Base-by-base conservation (phyloP, 2,888 invertebrate species). In the Agonopterix heracliana region DNA sequence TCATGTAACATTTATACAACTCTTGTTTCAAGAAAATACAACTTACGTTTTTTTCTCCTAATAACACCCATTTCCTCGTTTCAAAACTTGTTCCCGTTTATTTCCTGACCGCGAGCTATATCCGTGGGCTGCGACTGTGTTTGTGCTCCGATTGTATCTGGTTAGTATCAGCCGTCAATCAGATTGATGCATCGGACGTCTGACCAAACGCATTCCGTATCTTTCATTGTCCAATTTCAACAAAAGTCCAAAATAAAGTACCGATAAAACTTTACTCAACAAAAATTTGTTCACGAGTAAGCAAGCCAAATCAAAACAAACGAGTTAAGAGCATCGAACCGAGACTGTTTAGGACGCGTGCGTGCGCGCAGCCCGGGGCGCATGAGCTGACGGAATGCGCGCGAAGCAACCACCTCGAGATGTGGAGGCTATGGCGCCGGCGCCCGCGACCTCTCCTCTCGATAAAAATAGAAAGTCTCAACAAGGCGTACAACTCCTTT, bases 391-490 rank as follows among this genome's bases (percentile, higher is more conserved):
- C 81, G 84, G 84, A 87, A 86, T 88, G 87, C 78, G 78, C 78
- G 71, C 74, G 69, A 72, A 66, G 56, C 70, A 64, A 68, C 76
- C 74, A 71, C 75, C 75, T 68, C 66, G 66, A 76, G 76, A 71
- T 71, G 66, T 68, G 71, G 83, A 83, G 82, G 84, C 85, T 80
- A 81, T 66, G 74, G 81, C 83, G 74, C 74, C 71, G 63, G 70
- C 64, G 66, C 64, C 59, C 63, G 69, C 71, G 66, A 64, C 85
- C 84, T 82, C 78, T 77, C 79, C 78, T 70, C 78, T 76, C 74
- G 77, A 78, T 77, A 85, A 86, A 87, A 88, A 88, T 88, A 88
- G 88, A 88, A 88, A 88, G 88, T 80, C 71, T 67, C 66, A 81
- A 81, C 78, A 78, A 66, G 76, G 69, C 71, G 73, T 76, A 74